Percentiles rank a stretch among this genome's conserved stretches.
Evolutionary conservation across 2,113 vertebrate genomes (phyloP).

Genomic region (Hirundichthys speculiger): DNA sequence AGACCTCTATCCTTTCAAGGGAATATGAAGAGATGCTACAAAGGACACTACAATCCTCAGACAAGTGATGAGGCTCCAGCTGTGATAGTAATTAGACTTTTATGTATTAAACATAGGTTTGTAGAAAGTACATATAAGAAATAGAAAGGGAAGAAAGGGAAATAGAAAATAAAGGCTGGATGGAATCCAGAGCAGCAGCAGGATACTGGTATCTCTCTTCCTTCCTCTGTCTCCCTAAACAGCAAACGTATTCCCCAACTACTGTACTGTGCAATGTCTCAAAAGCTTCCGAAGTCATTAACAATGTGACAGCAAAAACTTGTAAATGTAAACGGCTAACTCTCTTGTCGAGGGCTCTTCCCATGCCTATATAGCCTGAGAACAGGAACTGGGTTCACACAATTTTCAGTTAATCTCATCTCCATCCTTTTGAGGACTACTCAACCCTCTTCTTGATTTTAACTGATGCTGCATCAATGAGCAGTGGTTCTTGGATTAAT

Average conservation of each 20-base stretch:
- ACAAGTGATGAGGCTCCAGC: conserved; percentile 56
- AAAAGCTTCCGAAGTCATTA: conserved; percentile 61
- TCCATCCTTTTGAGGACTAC: conserved; percentile 54
- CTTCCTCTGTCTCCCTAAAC: conserved; percentile 60
- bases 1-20: conserved; percentile 9
- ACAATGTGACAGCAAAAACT: conserved; percentile 62
- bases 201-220: conserved; percentile 48
- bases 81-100: conserved; percentile 72
- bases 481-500: conserved; percentile 40
- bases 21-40: conserved; percentile 11
- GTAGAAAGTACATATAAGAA: conserved; percentile 28
- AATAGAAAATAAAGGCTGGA: conserved; percentile 41
- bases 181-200: conserved; percentile 58
- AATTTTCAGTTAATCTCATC: conserved; percentile 27
- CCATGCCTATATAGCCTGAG: conserved; percentile 16
- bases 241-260: conserved; percentile 62
- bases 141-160: conserved; percentile 31
- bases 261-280: conserved; percentile 36
- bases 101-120: conserved; percentile 73
- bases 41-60: conserved; percentile 32
- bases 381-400: conserved; percentile 29
- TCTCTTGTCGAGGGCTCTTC: conserved; percentile 1
- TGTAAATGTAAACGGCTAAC: conserved; percentile 55
- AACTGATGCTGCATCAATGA: conserved; percentile 60
- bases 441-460: conserved; percentile 53